Evolutionary conservation across 2,797 vertebrate species (phyloP).

Genomic region (Gobio occitaniae): DNA sequence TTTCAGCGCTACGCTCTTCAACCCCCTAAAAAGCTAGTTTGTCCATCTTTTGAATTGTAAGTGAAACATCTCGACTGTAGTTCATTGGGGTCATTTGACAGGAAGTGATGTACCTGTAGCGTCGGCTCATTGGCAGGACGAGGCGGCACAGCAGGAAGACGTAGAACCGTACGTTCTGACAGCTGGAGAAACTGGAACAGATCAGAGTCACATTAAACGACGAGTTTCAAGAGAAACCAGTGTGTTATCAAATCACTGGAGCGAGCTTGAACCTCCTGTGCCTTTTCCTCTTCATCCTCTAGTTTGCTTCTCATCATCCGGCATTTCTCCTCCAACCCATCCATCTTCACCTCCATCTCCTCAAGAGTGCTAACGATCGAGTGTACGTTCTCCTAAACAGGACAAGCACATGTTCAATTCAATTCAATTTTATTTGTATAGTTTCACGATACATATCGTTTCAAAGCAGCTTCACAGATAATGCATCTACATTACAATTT

Average conservation of each 20-base stretch:
- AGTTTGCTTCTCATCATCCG: conserved; percentile 63
- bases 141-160: conserved; percentile 62
- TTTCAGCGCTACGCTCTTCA: no score
- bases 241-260: background rate
- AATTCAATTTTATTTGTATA: no score
- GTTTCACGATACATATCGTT: no score
- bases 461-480: no score
- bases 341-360: conserved; percentile 64
- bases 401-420: background rate
- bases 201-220: background rate
- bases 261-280: conserved; percentile 69
- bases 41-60: background rate
- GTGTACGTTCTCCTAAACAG: conserved; percentile 66
- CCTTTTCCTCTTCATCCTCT: conserved; percentile 73
- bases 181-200: conserved; percentile 68
- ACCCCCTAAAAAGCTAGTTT: background rate
- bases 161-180: conserved; percentile 62
- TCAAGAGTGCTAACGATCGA: conserved; percentile 68
- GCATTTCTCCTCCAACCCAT: conserved; percentile 67
- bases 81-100: background rate
- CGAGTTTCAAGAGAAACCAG: background rate
- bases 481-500: no score
- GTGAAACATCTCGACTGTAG: background rate
- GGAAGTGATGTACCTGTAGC: conserved; percentile 67
- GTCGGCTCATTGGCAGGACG: conserved; percentile 51